Evolutionary conservation across 2,797 vertebrate species (phyloP).

Genomic region (Liasis olivaceus): DNA sequence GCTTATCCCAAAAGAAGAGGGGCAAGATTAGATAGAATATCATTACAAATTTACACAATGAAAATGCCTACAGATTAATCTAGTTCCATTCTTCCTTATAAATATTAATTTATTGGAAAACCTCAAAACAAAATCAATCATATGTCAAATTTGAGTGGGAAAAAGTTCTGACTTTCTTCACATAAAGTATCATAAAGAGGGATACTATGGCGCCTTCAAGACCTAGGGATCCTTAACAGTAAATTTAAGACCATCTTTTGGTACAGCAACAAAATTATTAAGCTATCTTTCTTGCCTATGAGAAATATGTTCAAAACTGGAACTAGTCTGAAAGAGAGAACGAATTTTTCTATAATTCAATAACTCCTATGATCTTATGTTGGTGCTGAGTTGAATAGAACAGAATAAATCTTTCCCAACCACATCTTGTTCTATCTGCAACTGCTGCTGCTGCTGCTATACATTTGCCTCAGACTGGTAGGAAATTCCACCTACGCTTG

Average conservation of each 20-base stretch:
- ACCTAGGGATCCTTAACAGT: not conserved
- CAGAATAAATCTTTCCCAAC: not conserved
- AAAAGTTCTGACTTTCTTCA: not conserved
- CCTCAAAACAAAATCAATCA: not conserved
- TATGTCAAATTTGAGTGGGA: not conserved
- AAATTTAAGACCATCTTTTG: not conserved
- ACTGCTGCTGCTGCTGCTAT: not conserved
- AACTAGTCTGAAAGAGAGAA: not conserved
- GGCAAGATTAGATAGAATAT: not conserved
- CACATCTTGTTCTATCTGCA: not conserved
- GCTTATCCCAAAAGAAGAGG: not conserved
- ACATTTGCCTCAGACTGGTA: not conserved
- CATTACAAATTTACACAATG: not conserved
- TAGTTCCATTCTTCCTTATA: not conserved
- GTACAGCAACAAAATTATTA: not conserved
- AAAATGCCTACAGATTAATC: not conserved
- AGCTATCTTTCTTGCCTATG: not conserved
- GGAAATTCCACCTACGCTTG: not conserved
- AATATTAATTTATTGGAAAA: not conserved
- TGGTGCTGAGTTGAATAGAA: not conserved
- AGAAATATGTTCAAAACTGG: not conserved
- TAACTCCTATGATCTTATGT: not conserved
- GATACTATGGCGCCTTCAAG: not conserved
- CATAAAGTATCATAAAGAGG: not conserved
- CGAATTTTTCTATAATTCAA: not conserved